Evolutionary conservation across 2,113 vertebrate species (phyloP), one percentile per base, ranked within the genome.

Genomic region (Deroptyus accipitrinus): DNA sequence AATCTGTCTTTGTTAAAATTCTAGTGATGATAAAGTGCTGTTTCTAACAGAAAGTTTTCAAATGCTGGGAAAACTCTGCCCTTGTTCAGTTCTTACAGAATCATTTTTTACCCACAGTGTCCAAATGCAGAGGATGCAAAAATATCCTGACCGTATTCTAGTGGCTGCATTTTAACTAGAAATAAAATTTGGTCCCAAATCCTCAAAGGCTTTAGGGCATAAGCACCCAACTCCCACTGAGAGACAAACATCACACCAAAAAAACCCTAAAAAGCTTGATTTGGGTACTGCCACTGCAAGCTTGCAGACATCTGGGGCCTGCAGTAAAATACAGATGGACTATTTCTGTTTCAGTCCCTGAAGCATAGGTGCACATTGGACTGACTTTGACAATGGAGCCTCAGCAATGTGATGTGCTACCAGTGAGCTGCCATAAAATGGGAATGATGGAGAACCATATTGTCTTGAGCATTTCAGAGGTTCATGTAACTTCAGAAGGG

Each of bases 351-450:
- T 52, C 39, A 7, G 35, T 37, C 24, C 37, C 18, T 49, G 62
- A 79, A 72, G 23, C 23, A 46, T 39, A 86, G 83, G 80, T 88
- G 23, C 17, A 9, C 41, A 17, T 14, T 68, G 41, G 57, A 35
- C 61, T 59, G 48, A 42, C 33, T 64, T 35, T 39, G 30, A 22
- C 1, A 1, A n/a, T 0, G 46, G 54, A 83, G 12, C 20, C 31
- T 69, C 62, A 42, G 23, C 37, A 68, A 31, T 17, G n/a, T 0
- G 1, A 35, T n/a, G 37, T 51, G 23, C 19, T 3, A 0, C 28
- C n/a, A 66, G 28, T 62, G 19, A 39, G 30, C 68, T 39, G 41
- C 18, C 24, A 7, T 19, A 11, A 1, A 1, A 44, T 39, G 54
- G 28, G n/a, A 33, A 30, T 73, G 41, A 30, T 6, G 22, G 37